Base-by-base conservation (phyloP, 2,888 invertebrate genomes). In the Seira sanloemensis region DNA sequence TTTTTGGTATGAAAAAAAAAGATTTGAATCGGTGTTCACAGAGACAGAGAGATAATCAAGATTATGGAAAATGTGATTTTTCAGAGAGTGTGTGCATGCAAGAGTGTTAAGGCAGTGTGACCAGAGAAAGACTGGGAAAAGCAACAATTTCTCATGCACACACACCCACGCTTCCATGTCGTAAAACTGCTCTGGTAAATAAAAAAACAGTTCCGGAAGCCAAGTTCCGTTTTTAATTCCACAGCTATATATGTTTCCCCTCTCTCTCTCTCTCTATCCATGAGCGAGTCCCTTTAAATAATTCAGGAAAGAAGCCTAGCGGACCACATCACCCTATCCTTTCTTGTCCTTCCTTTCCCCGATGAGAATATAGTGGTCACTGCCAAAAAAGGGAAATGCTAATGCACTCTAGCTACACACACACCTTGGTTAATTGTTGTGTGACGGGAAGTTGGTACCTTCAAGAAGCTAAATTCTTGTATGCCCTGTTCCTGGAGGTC, bases 171-270 rank as follows among this genome's bases (percentile, higher is more conserved):
- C 1, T 25, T 7, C 24, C 25, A 25, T 67, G 37, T 12, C 37
- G 37, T 9, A 37, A 37, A 12, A 5, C 37, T 37, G 12, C 37
- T 12, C 37, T 9, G 7, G 5, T 72, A n/a, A n/a, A n/a, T n/a
- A n/a, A n/a, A n/a, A n/a, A 54, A 72, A 71, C 69, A 78, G 54
- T 78, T 78, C 78, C 78, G 78, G 78, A 78, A 78, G 71, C 71
- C 24, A 71, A 37, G 69, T 78, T 78, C 78, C 78, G 78, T 78
- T 71, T 77, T n/a, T n/a, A n/a, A n/a, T n/a, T n/a, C n/a, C n/a
- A n/a, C n/a, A n/a, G n/a, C n/a, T n/a, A n/a, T n/a, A n/a, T n/a
- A n/a, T n/a, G n/a, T n/a, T n/a, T n/a, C n/a, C 62, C 37, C 5
- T 26, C 9, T 26, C 12, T 37, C 37, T 37, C 71, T 2, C 68